Conservation (phyloP, 2,888 invertebrate genomes). For the Heliconius aoede region DNA sequence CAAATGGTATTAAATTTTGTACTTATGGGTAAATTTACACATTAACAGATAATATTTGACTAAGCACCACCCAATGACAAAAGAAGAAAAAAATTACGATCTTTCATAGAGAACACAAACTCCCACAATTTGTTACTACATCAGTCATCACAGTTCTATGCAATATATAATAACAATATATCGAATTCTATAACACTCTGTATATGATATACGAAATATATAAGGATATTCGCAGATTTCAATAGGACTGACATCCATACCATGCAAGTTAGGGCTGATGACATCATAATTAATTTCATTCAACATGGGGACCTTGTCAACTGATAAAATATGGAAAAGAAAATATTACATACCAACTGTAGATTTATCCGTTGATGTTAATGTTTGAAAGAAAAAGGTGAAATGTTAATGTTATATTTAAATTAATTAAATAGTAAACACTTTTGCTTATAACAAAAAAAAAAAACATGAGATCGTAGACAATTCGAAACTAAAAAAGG, state of each 20-base stretch:
- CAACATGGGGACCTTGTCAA: slow-evolving; percentile 58
- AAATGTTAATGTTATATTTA: slow-evolving; percentile 57
- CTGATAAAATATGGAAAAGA: slow-evolving; percentile 53
- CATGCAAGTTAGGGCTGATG: slow-evolving; percentile 57
- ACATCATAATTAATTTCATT: slow-evolving; percentile 33
- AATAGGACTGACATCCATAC: slow-evolving; percentile 46
- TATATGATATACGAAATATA: slow-evolving; percentile 13
- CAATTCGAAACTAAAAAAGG: not conserved
- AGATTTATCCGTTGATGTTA: slow-evolving; percentile 71
- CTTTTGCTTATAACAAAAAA: not conserved
- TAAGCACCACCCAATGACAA: slow-evolving; percentile 54
- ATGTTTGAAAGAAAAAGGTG: slow-evolving; percentile 75
- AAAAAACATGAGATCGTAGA: not conserved
- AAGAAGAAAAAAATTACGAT: slow-evolving; percentile 36
- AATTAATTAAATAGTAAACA: slow-evolving; percentile 22
- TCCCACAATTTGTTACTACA: slow-evolving; percentile 27
- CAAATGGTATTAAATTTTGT: not conserved
- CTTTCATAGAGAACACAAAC: slow-evolving; percentile 36
- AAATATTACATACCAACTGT: slow-evolving; percentile 79
- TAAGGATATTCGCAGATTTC: slow-evolving; percentile 39
- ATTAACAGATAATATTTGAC: slow-evolving; percentile 45
- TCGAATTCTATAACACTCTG: slow-evolving; percentile 20
- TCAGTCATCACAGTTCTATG: slow-evolving; percentile 14
- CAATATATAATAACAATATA: slow-evolving; percentile 15
- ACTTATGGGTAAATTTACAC: not conserved